Percentiles rank a stretch among this genome's conserved stretches.
These are phyloP conservation scores for Oryctolagus cuniculus DNA, from an alignment of 2,113 vertebrate genomes.

Conservation along the genomic window DNA sequence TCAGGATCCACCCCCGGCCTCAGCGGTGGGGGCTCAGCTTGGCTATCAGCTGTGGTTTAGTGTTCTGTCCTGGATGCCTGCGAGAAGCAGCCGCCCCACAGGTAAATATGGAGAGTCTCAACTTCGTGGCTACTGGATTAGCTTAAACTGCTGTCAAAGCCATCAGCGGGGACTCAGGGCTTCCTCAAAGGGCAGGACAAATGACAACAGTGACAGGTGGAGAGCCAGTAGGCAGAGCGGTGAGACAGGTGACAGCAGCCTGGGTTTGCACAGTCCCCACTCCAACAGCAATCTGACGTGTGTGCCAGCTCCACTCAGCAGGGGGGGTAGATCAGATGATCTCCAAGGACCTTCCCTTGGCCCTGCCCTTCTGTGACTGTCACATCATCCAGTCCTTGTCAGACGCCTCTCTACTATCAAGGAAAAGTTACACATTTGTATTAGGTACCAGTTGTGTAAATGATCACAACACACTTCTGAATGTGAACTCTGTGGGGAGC, in stretches of 20 bases:
- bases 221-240: not conserved
- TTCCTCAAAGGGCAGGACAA: not conserved
- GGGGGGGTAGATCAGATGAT: not conserved
- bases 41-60: not conserved
- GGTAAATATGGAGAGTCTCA: not conserved
- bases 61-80: not conserved
- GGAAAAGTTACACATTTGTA: not conserved
- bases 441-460: not conserved
- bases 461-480: not conserved
- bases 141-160: constrained; percentile 6
- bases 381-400: not conserved
- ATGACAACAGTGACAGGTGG: not conserved
- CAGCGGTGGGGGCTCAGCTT: not conserved
- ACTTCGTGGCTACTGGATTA: not conserved
- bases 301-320: not conserved
- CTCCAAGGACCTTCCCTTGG: not conserved
- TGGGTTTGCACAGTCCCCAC: not conserved
- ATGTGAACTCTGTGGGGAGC: no score
- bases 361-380: not conserved
- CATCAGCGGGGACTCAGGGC: not conserved
- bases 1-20: not conserved
- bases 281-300: not conserved
- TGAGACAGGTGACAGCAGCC: not conserved
- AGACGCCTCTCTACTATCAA: not conserved
- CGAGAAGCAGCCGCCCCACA: not conserved